A percentile compares a stretch with the other conserved stretches of the same genome.
Conservation (phyloP, 2,888 invertebrate species). For the Plebejus melissa region DNA sequence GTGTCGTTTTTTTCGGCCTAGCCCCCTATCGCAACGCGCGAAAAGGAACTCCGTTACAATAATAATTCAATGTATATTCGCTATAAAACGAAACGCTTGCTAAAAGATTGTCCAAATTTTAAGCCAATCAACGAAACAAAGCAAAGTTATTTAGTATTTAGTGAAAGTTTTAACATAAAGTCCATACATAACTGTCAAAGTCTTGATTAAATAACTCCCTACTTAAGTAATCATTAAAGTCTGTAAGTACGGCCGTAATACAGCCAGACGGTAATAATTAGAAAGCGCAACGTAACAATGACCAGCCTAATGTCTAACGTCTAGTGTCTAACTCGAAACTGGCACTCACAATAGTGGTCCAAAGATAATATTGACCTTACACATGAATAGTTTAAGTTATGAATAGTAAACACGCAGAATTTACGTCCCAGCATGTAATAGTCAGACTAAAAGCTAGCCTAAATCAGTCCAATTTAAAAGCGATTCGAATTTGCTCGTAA, state of each 20-base stretch:
- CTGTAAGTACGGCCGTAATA: background rate
- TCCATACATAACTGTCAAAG: background rate
- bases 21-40: too few relatives aligned
- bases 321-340: background rate
- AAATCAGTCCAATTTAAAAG: conserved; percentile 22
- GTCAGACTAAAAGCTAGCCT: conserved; percentile 15
- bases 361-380: conserved; percentile 3
- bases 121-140: background rate
- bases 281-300: background rate
- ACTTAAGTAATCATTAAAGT: background rate
- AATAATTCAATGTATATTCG: too few relatives aligned
- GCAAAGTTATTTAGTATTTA: background rate
- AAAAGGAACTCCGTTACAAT: too few relatives aligned
- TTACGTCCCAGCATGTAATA: conserved; percentile 9
- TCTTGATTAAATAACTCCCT: background rate
- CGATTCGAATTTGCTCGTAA: conserved; percentile 22
- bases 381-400: conserved; percentile 4
- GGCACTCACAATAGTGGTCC: background rate
- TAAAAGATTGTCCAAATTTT: background rate
- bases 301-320: background rate
- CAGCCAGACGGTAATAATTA: background rate
- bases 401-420: conserved; percentile 19
- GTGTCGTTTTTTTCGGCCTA: too few relatives aligned
- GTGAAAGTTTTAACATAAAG: background rate
- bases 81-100: too few relatives aligned